phyloP scores from a whole-genome alignment of 2,888 invertebrate genomes.

The Anoncus sp. region DNA sequence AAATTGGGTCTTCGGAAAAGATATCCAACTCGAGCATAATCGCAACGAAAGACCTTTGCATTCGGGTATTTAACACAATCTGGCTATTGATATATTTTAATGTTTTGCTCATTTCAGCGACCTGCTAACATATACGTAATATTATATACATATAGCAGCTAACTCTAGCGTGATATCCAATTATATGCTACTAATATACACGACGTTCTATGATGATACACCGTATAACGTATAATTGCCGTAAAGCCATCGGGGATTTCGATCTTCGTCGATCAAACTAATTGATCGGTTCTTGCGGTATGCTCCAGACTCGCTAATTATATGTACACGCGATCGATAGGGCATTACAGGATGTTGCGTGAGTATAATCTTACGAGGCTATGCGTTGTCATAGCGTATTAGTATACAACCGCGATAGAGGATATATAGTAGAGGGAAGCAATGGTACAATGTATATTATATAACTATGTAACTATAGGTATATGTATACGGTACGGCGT shows the following conservation, averaged over 20 bases:
- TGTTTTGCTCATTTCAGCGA: no score
- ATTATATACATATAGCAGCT: background rate
- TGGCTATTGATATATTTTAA: no score
- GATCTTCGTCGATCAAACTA: conserved; percentile 53
- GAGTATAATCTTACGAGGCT: conserved; percentile 41
- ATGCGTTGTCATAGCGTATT: conserved; percentile 48
- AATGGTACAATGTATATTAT: conserved; percentile 49
- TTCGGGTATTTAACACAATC: no score
- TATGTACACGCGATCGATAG: conserved; percentile 46
- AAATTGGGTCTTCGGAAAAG: no score
- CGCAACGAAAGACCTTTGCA: no score
- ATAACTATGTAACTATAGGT: conserved; percentile 37
- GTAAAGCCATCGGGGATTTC: conserved; percentile 48
- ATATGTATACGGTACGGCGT: conserved; percentile 46
- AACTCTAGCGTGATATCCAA: conserved; percentile 31
- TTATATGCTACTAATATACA: no score
- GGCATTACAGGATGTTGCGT: conserved; percentile 33
- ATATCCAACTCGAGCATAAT: no score
- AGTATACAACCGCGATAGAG: conserved; percentile 24
- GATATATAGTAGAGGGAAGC: conserved; percentile 28
- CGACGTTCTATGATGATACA: conserved; percentile 18
- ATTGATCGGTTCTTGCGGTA: conserved; percentile 50
- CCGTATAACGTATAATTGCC: conserved; percentile 45
- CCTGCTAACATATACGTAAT: background rate
- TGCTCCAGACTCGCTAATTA: conserved; percentile 27